Evolutionary conservation across 2,797 vertebrate species (phyloP), one percentile per base, ranked within the genome.

Genomic region (Falco rusticolus): DNA sequence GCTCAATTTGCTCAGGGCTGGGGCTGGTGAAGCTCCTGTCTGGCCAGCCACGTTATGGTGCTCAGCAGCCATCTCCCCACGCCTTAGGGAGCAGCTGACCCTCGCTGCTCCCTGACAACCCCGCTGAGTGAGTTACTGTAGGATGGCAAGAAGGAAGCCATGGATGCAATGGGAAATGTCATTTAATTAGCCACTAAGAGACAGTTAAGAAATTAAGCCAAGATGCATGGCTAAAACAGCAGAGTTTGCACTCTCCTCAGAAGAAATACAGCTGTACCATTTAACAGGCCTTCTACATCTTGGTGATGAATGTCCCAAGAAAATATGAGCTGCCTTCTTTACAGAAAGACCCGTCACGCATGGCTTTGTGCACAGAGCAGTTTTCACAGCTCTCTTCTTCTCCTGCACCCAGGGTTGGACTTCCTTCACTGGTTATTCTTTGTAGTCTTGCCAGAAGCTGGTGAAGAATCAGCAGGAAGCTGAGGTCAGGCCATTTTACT

Each of bases 31-130:
- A 86, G 41, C 10, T 19, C 8, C 53, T 41, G 8, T 47, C 21
- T 8, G 12, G 20, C 11, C 19, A 51, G 33, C 20, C 4, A 0
- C 22, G 4, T 47, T 26, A 65, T 4, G 17, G 45, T 59, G n/a
- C 41, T 68, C 69, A 56, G 22, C 22, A 29, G 13, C 5, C 33
- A 51, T 6, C 19, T 78, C 13, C 50, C 24, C 16, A 29, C 11
- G 28, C 16, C 16, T 83, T 16, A 56, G 63, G 48, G 41, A 69
- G 20, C 25, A 31, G 17, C 48, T 54, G 41, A 41, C 26, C 26
- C 31, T 54, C 1, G 1, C 16, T 66, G 53, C 18, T 48, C 18
- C 15, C 29, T 80, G 54, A n/a, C 60, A 80, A 5, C 34, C 22
- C 33, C 1, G 0, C 59, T 61, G 31, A 53, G 10, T 26, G 39